Base-by-base conservation (phyloP, 2,113 vertebrate species). In the Cephalopholis sonnerati region DNA sequence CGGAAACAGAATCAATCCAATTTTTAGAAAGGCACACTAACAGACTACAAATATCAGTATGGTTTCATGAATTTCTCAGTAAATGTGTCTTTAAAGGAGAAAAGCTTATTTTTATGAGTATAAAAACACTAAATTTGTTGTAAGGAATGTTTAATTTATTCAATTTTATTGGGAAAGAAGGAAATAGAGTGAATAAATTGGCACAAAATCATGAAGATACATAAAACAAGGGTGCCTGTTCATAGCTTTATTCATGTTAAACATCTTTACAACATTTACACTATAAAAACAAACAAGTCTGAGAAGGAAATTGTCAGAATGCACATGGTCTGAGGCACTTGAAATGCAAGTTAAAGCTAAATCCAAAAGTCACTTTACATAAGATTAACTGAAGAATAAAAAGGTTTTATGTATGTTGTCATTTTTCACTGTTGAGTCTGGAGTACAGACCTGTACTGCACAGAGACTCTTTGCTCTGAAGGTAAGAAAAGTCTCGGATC, bases 401-500 rank as follows among this genome's bases (percentile, higher is more conserved):
- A 24, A n/a, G n/a, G n/a, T n/a, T n/a, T n/a, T n/a, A n/a, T n/a
- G n/a, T n/a, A 48, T 17, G 3, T 12, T 10, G 36, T 94, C 79
- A 95, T 84, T 93, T 95, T 16, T 96, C 94, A 46, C 90, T 93
- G 88, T 81, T 94, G 1, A 93, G 75, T 53, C 93, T 90, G 4
- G 94, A 82, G 73, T 96, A 96, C 29, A 96, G 85, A 65, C 93
- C 93, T 10, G 91, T 69, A 36, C 86, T 90, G 86, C 90, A 91
- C 36, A 96, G 32, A 0, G 93, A 75, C 24, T 96, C 96, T 84
- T 97, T 97, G 86, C 79, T 93, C 50, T 94, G 91, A n/a, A 96
- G 80, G 79, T 94, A 96, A 3, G 96, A 93, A 3, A 96, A 80
- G 86, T 97, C 96, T 73, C 96, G 94, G 67, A 97, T 93, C 91